These are phyloP conservation scores for Campoplex nolae DNA, from an alignment of 2,888 invertebrate genomes.

Conservation along the genomic window DNA sequence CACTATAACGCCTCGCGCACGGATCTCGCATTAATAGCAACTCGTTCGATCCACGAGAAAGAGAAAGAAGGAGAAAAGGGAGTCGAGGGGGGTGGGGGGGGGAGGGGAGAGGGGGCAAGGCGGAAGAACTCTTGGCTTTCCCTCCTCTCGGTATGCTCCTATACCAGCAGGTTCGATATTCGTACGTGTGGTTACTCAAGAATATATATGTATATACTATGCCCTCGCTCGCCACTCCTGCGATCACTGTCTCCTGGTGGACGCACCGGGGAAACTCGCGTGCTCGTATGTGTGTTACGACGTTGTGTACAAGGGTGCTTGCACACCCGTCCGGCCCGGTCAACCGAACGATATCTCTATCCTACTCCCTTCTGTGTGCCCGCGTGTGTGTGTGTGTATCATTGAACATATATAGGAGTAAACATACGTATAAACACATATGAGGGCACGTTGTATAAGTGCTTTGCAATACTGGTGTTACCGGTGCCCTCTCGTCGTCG, in stretches of 20 bases:
- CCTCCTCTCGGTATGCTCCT: not conserved
- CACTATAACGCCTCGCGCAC: constrained; percentile 57
- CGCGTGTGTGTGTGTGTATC: not conserved
- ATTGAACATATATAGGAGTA: not conserved
- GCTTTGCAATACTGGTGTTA: constrained; percentile 52
- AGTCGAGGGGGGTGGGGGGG: not conserved
- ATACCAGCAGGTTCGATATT: not conserved
- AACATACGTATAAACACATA: not conserved
- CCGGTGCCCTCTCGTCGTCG: constrained; percentile 27
- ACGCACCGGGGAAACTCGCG: not conserved
- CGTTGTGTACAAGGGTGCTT: not conserved
- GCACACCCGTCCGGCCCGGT: constrained; percentile 61
- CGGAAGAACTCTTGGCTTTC: constrained; percentile 1
- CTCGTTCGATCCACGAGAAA: constrained; percentile 5
- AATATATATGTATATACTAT: not conserved
- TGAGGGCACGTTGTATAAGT: not conserved
- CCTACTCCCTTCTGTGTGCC: not conserved
- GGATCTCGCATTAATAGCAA: constrained; percentile 63
- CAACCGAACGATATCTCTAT: constrained; percentile 65
- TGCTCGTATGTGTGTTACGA: not conserved
- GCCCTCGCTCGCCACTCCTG: not conserved
- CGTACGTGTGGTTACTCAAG: constrained; percentile 18
- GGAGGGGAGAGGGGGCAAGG: not conserved
- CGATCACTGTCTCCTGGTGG: constrained; percentile 14
- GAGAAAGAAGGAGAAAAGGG: not conserved